These are phyloP conservation scores for Taphrorychus bicolor DNA, from an alignment of 2,888 invertebrate species.

Conservation along the genomic window DNA sequence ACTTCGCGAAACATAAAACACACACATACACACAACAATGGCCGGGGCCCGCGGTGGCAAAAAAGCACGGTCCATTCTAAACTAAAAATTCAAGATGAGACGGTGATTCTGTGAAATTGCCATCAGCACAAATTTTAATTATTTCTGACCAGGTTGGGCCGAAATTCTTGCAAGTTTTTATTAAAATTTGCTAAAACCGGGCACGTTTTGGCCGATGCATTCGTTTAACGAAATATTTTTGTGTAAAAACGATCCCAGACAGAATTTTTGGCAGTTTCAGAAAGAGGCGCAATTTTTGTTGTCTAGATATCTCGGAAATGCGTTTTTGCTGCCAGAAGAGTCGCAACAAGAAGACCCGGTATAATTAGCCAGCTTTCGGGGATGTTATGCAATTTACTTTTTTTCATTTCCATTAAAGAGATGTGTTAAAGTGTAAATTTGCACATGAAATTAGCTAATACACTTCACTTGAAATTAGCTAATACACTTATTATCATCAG, in stretches of 20 bases:
- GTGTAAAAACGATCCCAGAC: slow-evolving; percentile 53
- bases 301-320: slow-evolving; percentile 38
- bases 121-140: slow-evolving; percentile 50
- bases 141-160: slow-evolving; percentile 44
- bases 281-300: slow-evolving; percentile 41
- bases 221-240: slow-evolving; percentile 55
- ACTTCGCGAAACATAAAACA: slow-evolving; percentile 40
- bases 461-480: no score
- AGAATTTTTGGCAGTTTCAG: slow-evolving; percentile 52
- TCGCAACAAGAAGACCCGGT: neutral
- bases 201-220: slow-evolving; percentile 50
- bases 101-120: slow-evolving; percentile 49
- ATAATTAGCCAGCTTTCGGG: neutral
- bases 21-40: slow-evolving; percentile 24
- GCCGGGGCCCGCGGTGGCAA: slow-evolving; percentile 18
- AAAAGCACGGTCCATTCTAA: slow-evolving; percentile 32
- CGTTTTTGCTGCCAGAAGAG: neutral
- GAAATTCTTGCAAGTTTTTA: slow-evolving; percentile 53
- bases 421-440: no score
- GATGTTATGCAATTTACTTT: no score
- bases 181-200: slow-evolving; percentile 54
- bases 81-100: slow-evolving; percentile 39
- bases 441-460: no score
- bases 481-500: no score
- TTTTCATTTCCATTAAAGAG: no score